Conservation (phyloP, 2,113 vertebrate genomes). For the Thryonomys swinderianus region DNA sequence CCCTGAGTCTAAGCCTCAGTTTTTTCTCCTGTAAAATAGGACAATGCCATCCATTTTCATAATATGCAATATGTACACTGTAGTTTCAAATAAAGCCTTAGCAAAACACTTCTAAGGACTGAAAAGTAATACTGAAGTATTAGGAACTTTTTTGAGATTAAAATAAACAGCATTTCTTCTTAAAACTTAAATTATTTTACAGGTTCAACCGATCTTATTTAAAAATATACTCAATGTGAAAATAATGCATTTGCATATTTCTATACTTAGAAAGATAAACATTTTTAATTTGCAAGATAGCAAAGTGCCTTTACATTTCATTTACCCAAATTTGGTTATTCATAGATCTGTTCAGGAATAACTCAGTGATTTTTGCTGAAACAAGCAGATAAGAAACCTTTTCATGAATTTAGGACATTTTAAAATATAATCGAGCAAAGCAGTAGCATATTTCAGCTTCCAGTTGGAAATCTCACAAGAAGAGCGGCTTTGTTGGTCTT, state of each 20-base stretch:
- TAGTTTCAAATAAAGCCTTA: conserved; percentile 32
- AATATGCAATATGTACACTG: not conserved
- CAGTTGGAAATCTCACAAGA: conserved; percentile 38
- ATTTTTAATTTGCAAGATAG: conserved; percentile 31
- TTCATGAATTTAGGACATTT: not conserved
- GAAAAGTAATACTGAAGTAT: not conserved
- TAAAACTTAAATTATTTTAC: not conserved
- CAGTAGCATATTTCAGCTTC: not conserved
- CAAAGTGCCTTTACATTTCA: not conserved
- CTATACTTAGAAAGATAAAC: not conserved
- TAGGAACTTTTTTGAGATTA: conserved; percentile 22
- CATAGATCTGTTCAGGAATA: not conserved
- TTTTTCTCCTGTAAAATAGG: not conserved
- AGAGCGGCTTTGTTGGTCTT: conserved; percentile 17
- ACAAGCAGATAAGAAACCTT: not conserved
- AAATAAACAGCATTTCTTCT: not conserved
- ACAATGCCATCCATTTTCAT: not conserved
- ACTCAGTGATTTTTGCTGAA: not conserved
- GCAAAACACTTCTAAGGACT: not conserved
- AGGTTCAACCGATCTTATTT: not conserved
- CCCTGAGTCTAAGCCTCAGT: not conserved
- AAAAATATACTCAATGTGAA: not conserved
- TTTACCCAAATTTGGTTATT: conserved; percentile 17
- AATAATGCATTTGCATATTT: not conserved
- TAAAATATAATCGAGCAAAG: conserved; percentile 31